Conservation (phyloP, 2,113 vertebrate genomes). For the Lanius collurio region DNA sequence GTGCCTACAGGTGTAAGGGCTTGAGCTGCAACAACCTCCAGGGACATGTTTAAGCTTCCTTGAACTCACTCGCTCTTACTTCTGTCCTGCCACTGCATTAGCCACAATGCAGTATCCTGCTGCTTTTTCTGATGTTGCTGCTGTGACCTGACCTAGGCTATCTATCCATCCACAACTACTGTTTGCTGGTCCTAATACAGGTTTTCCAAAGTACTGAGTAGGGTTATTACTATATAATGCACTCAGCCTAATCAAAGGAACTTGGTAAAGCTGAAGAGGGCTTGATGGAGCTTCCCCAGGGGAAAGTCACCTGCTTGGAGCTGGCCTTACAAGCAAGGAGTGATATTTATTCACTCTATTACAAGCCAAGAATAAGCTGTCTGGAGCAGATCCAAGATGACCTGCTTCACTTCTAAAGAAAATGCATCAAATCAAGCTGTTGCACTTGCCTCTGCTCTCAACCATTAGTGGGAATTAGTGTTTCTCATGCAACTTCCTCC, state of each 20-base stretch:
- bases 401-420: background rate
- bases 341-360: background rate
- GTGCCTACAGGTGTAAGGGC: background rate
- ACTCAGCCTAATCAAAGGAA: background rate
- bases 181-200: background rate
- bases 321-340: background rate
- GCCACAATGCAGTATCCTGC: background rate
- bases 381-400: constrained; percentile 16
- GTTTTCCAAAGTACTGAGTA: background rate
- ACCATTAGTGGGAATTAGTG: background rate
- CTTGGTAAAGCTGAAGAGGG: background rate
- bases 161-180: background rate
- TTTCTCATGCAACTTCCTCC: background rate
- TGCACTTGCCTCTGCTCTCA: background rate
- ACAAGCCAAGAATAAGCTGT: constrained; percentile 6
- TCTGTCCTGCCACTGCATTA: background rate
- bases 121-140: background rate
- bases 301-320: background rate
- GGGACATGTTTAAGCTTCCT: background rate
- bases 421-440: background rate
- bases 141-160: background rate
- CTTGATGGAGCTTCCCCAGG: background rate
- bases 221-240: background rate
- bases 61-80: background rate
- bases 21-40: background rate